Base-by-base conservation (phyloP, 2,888 invertebrate species). In the Sthenelais limicola region DNA sequence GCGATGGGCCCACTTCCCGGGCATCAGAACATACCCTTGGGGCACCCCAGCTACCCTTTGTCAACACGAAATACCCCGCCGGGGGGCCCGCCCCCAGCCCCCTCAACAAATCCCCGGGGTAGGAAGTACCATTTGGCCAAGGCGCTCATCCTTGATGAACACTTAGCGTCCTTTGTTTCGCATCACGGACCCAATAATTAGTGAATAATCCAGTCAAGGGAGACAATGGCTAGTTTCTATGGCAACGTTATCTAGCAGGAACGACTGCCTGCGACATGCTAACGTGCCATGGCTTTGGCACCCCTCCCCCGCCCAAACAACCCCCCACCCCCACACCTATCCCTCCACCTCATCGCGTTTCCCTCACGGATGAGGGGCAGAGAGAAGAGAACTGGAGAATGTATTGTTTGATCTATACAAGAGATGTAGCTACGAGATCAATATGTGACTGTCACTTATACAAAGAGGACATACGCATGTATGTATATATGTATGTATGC, bases 121-220 rank as follows among this genome's bases (percentile, higher is more conserved):
- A 24, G 28, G n/a, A 33, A 24, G 2, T 32, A 56, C 32, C 56
- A 56, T 56, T 56, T 56, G 56, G 56, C 32, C 2, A 28, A 12
- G 4, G 62, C 38, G 38, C 62, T 9, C 21, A 15, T 9, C 24
- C 2, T 35, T 62, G 62, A 62, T 62, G 62, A 62, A 62, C 62
- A 62, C 62, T 62, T 62, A 62, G 62, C 43, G 62, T 12, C 38
- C 62, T 62, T 62, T 62, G 62, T 62, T 28, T 24, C 26, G 5
- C 62, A 38, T 21, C 38, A 35, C 7, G 38, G 35, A 38, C 62
- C 43, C 28, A 26, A 38, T 62, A 62, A 62, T 62, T 62, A 62
- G 24, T 35, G 35, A 35, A 38, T 62, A 62, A 62, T 62, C 38
- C 62, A 62, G 43, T 62, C 62, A 62, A 24, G 21, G 21, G 21